phyloP scores from a whole-genome alignment of 2,888 invertebrate species.

The Pseudococcus jackbeardsleyi region DNA sequence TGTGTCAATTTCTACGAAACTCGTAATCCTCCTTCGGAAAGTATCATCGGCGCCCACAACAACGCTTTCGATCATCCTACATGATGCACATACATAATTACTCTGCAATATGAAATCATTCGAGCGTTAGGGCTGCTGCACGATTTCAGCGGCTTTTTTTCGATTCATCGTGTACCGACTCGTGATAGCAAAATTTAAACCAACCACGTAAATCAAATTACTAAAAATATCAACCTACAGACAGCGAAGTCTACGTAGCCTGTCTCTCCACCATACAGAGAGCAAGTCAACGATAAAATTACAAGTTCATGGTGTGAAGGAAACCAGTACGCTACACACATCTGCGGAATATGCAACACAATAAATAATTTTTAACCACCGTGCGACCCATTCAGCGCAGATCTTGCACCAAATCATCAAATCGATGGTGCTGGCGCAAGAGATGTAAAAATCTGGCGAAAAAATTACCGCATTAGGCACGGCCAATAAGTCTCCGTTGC shows the following conservation, averaged over 20 bases:
- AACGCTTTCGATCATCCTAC: conserved; percentile 21
- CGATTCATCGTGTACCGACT: neutral
- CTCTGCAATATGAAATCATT: conserved; percentile 17
- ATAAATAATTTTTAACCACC: conserved; percentile 12
- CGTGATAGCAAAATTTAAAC: neutral
- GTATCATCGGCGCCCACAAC: conserved; percentile 18
- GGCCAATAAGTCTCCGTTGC: neutral
- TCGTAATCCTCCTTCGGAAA: neutral
- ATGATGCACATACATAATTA: conserved; percentile 24
- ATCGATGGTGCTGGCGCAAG: neutral
- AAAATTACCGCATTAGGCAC: neutral
- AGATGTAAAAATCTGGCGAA: neutral
- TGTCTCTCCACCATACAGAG: neutral
- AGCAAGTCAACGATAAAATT: neutral
- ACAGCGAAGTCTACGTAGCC: neutral
- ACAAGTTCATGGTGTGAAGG: neutral
- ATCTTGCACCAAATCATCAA: neutral
- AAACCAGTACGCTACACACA: neutral
- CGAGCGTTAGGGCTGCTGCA: conserved; percentile 6
- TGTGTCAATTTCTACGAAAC: conserved; percentile 24
- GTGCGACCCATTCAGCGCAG: neutral
- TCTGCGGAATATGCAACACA: neutral
- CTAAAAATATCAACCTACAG: neutral
- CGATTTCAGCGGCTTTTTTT: neutral
- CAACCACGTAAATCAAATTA: conserved; percentile 8